These are phyloP conservation scores for Drosophila azteca DNA, from an alignment of 1,140 invertebrate species.

Conservation along the genomic window DNA sequence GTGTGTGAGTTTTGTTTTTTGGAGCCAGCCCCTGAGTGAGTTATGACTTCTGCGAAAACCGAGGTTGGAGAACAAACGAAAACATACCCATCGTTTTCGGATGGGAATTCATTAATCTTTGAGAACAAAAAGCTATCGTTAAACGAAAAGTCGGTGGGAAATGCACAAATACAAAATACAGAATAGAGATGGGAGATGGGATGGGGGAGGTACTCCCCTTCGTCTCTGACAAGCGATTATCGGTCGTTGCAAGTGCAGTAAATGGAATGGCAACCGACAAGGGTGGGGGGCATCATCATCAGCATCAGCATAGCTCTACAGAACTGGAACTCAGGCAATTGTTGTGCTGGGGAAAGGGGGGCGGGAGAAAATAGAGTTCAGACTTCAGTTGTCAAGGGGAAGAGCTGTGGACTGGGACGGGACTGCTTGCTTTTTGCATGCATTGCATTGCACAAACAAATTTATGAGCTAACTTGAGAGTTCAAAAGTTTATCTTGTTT, in stretches of 20 bases:
- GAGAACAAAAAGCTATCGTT: slow-evolving; percentile 25
- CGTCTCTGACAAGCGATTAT: slow-evolving; percentile 55
- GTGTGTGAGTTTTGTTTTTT: background rate
- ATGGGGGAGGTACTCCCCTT: background rate
- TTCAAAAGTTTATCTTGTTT: slow-evolving; percentile 75
- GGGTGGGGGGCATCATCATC: slow-evolving; percentile 8
- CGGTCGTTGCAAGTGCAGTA: slow-evolving; percentile 43
- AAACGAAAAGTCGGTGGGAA: slow-evolving; percentile 47
- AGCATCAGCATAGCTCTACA: slow-evolving; percentile 6
- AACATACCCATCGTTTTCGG: slow-evolving; percentile 48
- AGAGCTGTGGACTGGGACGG: background rate
- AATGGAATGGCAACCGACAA: slow-evolving; percentile 11
- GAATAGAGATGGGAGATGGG: background rate
- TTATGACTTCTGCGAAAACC: slow-evolving; percentile 56
- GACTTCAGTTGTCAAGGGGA: background rate
- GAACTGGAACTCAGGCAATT: slow-evolving; percentile 7
- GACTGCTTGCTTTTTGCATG: slow-evolving; percentile 5
- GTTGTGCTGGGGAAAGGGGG: background rate
- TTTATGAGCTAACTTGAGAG: slow-evolving; percentile 52
- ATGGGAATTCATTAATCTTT: slow-evolving; percentile 72
- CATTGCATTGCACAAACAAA: slow-evolving; percentile 41
- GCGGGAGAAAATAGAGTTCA: background rate
- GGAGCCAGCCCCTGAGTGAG: slow-evolving; percentile 13
- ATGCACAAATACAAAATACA: slow-evolving; percentile 43
- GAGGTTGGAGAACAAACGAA: slow-evolving; percentile 40